These are phyloP conservation scores for Trididemnum nubilum DNA, from an alignment of 23 tunicate genomes.

Conservation along the genomic window DNA sequence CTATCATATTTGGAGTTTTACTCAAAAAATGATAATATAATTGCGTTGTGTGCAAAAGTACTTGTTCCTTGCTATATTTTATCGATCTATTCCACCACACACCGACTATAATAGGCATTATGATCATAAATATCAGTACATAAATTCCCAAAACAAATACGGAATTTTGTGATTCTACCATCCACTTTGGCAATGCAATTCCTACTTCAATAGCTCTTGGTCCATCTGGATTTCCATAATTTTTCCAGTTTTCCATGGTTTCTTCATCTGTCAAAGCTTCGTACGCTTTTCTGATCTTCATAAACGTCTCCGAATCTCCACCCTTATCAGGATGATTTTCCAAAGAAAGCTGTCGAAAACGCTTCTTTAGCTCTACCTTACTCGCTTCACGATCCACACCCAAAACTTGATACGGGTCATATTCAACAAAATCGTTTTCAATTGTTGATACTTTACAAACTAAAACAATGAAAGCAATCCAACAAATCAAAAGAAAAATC, in stretches of 20 bases:
- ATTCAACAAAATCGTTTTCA: slow-evolving; percentile 83
- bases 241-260: slow-evolving; percentile 78
- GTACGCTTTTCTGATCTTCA: slow-evolving; percentile 88
- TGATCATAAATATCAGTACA: slow-evolving; percentile 70
- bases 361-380: slow-evolving; percentile 61
- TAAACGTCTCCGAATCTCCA: slow-evolving; percentile 74
- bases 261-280: slow-evolving; percentile 83
- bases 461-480: slow-evolving; percentile 67
- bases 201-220: slow-evolving; percentile 90
- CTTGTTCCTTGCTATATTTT: slow-evolving; percentile 95
- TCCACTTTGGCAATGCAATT: slow-evolving; percentile 98
- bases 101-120: slow-evolving; percentile 88
- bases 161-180: slow-evolving; percentile 93
- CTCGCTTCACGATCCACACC: slow-evolving; percentile 71
- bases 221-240: slow-evolving; percentile 94
- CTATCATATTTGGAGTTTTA: slow-evolving; percentile 89
- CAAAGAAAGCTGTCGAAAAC: slow-evolving; percentile 62
- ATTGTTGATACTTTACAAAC: slow-evolving; percentile 72
- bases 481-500: slow-evolving; percentile 55
- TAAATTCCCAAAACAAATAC: slow-evolving; percentile 84
- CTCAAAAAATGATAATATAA: slow-evolving; percentile 79
- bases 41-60: slow-evolving; percentile 92
- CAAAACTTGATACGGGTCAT: slow-evolving; percentile 92
- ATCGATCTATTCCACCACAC: slow-evolving; percentile 98
- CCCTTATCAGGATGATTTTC: slow-evolving; percentile 98